Evolutionary conservation across 1,140 invertebrate genomes (phyloP).

Genomic region (Metaphire vulgaris): DNA sequence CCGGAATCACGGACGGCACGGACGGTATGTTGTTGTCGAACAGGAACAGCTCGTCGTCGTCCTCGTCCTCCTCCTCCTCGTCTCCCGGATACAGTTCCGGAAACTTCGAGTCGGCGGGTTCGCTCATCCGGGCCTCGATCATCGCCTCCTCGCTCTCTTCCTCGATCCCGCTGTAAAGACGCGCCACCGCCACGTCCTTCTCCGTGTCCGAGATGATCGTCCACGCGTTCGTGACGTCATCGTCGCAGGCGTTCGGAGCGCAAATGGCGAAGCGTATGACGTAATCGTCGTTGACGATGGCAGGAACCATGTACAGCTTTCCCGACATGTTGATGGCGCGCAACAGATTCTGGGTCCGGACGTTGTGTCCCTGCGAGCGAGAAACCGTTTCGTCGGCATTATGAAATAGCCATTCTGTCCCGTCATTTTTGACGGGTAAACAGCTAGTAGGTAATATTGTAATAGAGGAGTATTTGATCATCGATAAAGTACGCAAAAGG

Average conservation of each 20-base stretch:
- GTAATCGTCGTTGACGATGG: slow-evolving; percentile 77
- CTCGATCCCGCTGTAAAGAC: neutral
- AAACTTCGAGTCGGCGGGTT: slow-evolving; percentile 7
- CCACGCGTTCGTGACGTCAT: slow-evolving; percentile 86
- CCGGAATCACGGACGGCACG: slow-evolving; percentile 26
- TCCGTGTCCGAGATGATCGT: slow-evolving; percentile 60
- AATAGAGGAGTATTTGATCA: no score
- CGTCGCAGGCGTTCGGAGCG: slow-evolving; percentile 76
- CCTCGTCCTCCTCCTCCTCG: slow-evolving; percentile 28
- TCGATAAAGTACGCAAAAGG: no score
- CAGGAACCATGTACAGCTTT: slow-evolving; percentile 94
- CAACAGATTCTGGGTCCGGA: slow-evolving; percentile 86
- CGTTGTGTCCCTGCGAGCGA: slow-evolving; percentile 66
- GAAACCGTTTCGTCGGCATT: no score
- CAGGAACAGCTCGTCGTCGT: slow-evolving; percentile 29
- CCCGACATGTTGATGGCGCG: slow-evolving; percentile 92
- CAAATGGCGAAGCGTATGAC: slow-evolving; percentile 82
- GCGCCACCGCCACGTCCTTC: slow-evolving; percentile 14
- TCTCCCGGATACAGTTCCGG: neutral
- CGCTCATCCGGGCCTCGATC: slow-evolving; percentile 9
- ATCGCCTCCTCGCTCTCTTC: slow-evolving; percentile 10
- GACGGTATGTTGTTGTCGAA: slow-evolving; percentile 31
- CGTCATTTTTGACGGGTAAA: no score
- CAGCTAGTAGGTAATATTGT: no score
- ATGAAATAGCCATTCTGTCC: no score